Base-by-base conservation (phyloP, 2,888 invertebrate genomes). In the Metopia argyrocephala region DNA sequence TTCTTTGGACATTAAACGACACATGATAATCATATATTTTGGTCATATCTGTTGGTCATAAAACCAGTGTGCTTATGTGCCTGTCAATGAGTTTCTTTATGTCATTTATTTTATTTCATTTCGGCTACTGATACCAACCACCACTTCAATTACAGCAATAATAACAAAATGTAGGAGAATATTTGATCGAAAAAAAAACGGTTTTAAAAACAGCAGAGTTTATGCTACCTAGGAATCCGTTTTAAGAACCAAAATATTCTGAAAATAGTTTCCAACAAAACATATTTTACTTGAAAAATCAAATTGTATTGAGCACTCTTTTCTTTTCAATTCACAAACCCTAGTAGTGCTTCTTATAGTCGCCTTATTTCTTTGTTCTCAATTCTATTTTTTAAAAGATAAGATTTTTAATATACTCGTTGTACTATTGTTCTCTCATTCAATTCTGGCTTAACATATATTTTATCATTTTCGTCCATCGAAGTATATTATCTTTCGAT, bases 1-100 rank as follows among this genome's bases (percentile, higher is more conserved):
- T 21, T 48, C 15, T 23, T 46, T 9, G 61, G 45, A 73, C 71
- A 79, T 78, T 61, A 70, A 68, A 75, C 87, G 88, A 88, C 87
- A 87, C 88, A 88, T 87, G 88, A 88, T 88, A 88, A 88, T 89
- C 88, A 89, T 88, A 88, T 88, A 88, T 89, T 88, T 89, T 87
- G 88, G 88, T 89, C 89, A 89, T 89, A 89, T 88, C 88, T 89
- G 86, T 86, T 85, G 89, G 86, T 85, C 88, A 88, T 88, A 88
- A 88, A 88, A 88, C 88, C 88, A 88, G 87, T 87, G 88, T 89
- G 87, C 89, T 88, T 88, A 88, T 88, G 87, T 88, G 88, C 87
- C 88, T 88, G 88, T 88, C 88, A 88, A 89, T 89, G 88, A 89
- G 89, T 88, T 88, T 85, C 85, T 88, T 88, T 86, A 88, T 88